Evolutionary conservation across 2,888 invertebrate species (phyloP).

Genomic region (Empis stercorea): DNA sequence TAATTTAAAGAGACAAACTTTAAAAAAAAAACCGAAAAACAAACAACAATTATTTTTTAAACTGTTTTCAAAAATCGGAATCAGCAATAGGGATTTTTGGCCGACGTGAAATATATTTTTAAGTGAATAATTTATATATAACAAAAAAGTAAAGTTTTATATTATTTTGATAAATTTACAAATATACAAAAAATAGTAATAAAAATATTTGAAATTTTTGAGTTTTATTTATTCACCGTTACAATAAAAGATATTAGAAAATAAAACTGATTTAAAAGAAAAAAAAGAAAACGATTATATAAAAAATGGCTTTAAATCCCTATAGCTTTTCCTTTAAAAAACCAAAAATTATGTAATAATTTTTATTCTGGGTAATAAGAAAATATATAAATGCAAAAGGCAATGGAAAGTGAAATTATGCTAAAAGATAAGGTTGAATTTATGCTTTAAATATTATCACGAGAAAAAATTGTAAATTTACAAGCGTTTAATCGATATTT

Average conservation of each 20-base stretch:
- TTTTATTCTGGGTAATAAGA: too few species aligned
- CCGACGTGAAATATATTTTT: slow-evolving; percentile 31
- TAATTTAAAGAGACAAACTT: slow-evolving; percentile 5
- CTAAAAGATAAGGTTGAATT: too few species aligned
- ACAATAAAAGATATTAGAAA: background rate
- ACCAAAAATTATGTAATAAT: too few species aligned
- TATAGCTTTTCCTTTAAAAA: slow-evolving; percentile 37
- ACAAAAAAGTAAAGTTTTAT: too few species aligned
- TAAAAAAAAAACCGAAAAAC: slow-evolving; percentile 1
- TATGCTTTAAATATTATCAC: too few species aligned
- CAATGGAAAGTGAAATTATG: too few species aligned
- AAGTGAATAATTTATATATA: background rate
- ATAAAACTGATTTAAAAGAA: slow-evolving; percentile 6
- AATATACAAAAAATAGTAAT: slow-evolving; percentile 6
- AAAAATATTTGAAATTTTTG: slow-evolving; percentile 1
- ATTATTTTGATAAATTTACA: background rate
- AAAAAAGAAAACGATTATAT: slow-evolving; percentile 6
- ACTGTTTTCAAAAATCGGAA: slow-evolving; percentile 13
- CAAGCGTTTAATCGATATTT: too few species aligned
- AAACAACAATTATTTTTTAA: background rate
- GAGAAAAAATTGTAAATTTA: too few species aligned
- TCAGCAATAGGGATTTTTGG: slow-evolving; percentile 40
- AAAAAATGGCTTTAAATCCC: slow-evolving; percentile 38
- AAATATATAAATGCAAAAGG: too few species aligned
- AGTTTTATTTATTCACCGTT: slow-evolving; percentile 6